phyloP scores from a whole-genome alignment of 2,113 vertebrate genomes.

The Gallinago undulata region DNA sequence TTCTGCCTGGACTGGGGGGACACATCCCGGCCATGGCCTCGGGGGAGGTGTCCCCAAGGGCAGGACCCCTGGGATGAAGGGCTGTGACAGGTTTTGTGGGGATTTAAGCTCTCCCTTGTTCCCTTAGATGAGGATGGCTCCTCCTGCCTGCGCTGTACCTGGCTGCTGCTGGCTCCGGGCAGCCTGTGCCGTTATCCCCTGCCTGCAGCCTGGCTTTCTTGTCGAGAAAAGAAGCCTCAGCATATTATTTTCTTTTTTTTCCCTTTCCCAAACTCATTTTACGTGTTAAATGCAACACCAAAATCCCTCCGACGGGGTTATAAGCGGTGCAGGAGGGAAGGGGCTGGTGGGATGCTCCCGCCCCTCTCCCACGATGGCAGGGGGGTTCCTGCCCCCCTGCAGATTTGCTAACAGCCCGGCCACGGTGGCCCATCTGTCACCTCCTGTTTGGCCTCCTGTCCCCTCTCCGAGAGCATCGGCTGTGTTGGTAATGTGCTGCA shows the following conservation, averaged over 20 bases:
- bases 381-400: neutral
- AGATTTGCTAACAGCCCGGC: neutral
- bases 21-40: neutral
- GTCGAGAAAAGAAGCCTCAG: neutral
- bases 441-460: neutral
- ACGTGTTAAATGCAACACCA: neutral
- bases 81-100: neutral
- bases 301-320: rapidly evolving
- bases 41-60: neutral
- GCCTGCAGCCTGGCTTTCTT: neutral
- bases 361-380: neutral
- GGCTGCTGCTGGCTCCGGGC: neutral
- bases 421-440: neutral
- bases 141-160: neutral
- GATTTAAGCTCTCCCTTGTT: neutral
- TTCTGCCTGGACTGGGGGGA: neutral
- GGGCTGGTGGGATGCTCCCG: neutral
- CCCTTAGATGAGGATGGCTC: neutral
- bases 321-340: neutral
- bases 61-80: neutral
- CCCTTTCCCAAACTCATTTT: neutral
- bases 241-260: neutral
- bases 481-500: neutral
- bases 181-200: neutral
- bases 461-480: neutral